A percentile compares a stretch with the other conserved stretches of the same genome.
These are phyloP conservation scores for Oryzias woworae DNA, from an alignment of 2,113 vertebrate genomes.

Conservation along the genomic window DNA sequence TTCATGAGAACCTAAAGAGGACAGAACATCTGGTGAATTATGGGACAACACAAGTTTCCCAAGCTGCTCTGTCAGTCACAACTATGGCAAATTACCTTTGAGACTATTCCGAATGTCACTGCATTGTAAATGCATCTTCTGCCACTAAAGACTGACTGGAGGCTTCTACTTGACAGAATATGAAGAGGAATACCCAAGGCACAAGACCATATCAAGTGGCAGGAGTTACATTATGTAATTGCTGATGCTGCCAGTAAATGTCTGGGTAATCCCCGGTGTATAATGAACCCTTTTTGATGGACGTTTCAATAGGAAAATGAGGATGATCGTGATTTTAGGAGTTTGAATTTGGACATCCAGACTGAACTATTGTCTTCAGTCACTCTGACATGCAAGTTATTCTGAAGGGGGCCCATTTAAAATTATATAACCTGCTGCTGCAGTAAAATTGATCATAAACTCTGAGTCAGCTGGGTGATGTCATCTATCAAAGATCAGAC, in stretches of 20 bases:
- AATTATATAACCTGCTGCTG: slow-evolving; percentile 8
- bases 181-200: slow-evolving; percentile 62
- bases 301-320: slow-evolving; percentile 65
- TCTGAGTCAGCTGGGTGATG: slow-evolving; percentile 29
- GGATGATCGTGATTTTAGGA: slow-evolving; percentile 47
- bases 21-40: slow-evolving; percentile 70
- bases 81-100: slow-evolving; percentile 58
- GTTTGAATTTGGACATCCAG: slow-evolving; percentile 27
- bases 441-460: slow-evolving; percentile 33
- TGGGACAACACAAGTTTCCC: slow-evolving; percentile 61
- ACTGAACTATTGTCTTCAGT: slow-evolving; percentile 46
- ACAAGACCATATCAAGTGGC: slow-evolving; percentile 60
- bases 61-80: slow-evolving; percentile 73
- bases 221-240: slow-evolving; percentile 52
- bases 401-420: slow-evolving; percentile 20
- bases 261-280: slow-evolving; percentile 62
- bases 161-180: slow-evolving; percentile 69
- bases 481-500: slow-evolving; percentile 29
- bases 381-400: slow-evolving; percentile 37
- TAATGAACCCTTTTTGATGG: slow-evolving; percentile 61
- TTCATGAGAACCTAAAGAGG: slow-evolving; percentile 56
- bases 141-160: slow-evolving; percentile 73
- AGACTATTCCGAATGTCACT: slow-evolving; percentile 72
- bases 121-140: slow-evolving; percentile 73
- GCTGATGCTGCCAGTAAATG: slow-evolving; percentile 56